Base-by-base conservation (phyloP, 2,888 invertebrate genomes). In the Stenchaetothrips biformis region DNA sequence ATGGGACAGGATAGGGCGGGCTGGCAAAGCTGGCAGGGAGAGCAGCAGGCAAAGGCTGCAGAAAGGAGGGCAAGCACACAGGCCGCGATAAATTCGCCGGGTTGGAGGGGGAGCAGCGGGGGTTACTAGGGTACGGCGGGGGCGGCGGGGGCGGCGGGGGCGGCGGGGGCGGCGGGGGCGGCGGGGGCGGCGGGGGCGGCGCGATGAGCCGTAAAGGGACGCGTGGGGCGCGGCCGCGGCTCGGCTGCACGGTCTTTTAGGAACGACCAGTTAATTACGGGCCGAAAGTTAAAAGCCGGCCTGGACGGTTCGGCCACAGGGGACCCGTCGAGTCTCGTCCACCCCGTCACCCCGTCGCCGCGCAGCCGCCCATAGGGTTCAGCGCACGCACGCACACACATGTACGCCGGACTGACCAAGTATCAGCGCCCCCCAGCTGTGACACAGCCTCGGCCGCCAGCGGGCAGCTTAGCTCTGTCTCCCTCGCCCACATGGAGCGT, bases 131-230 rank as follows among this genome's bases (percentile, higher is more conserved):
- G 62, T 79, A 82, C 82, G 81, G 82, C 80, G 80, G 81, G 80
- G 80, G 81, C 79, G 79, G 81, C 80, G 81, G 81, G 82, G 67
- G 81, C 78, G 81, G 81, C 78, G 81, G 78, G 86, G 83, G 85
- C 85, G 85, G 85, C 84, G 84, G 86, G 86, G 86, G 85, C 85
- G 85, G 84, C 85, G 85, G 81, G 84, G 84, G 84, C 82, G 82
- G 84, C 84, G 80, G 77, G 67, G 80, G 37, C 62, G 67, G 77
- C 37, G 78, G 48, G 37, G 16, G 21, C 67, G 7, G 67, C 67
- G 67, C 53, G 53, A 53, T 13, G 53, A 18, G 37, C 37, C 37
- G 37, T 4, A 37, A 1, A 37, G 37, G 37, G 37, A 4, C 37
- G 37, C 37, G 37, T 1, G 16, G 4, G 16, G 53, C 53, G 4